Conservation (phyloP, 1,140 invertebrate species). For the Teleopsis dalmanni region DNA sequence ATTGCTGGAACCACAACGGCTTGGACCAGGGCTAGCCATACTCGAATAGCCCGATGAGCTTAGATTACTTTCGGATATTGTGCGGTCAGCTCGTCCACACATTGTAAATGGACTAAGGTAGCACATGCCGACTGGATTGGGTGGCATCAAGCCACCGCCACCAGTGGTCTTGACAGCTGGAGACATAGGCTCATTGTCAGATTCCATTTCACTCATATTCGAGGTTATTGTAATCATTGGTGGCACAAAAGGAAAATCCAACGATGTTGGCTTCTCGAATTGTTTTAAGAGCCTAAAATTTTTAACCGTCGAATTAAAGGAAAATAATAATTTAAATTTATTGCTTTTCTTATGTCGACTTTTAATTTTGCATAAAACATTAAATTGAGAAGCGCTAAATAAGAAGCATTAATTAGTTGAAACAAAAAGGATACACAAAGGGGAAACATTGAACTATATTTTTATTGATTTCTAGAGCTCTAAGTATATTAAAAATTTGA, state of each 20-base stretch:
- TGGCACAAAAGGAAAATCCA: conserved; percentile 58
- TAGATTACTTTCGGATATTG: conserved; percentile 70
- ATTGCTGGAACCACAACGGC: conserved; percentile 67
- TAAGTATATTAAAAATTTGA: too few relatives aligned
- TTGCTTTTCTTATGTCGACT: too few relatives aligned
- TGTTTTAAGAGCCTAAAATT: conserved; percentile 48
- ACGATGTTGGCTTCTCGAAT: conserved; percentile 53
- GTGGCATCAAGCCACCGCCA: conserved; percentile 37
- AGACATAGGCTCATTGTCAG: conserved; percentile 58
- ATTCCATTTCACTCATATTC: conserved; percentile 64
- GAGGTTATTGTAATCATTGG: conserved; percentile 67
- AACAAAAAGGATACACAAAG: too few relatives aligned
- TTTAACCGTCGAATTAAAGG: too few relatives aligned
- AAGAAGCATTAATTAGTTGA: too few relatives aligned
- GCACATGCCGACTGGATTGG: conserved; percentile 51
- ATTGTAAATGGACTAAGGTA: conserved; percentile 70
- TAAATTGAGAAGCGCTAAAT: too few relatives aligned
- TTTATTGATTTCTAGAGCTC: too few relatives aligned
- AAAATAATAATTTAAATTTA: too few relatives aligned
- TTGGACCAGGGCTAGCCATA: conserved; percentile 70
- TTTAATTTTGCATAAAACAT: too few relatives aligned
- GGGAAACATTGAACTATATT: too few relatives aligned
- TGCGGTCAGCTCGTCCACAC: conserved; percentile 57
- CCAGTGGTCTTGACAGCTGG: conserved; percentile 42
- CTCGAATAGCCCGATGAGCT: conserved; percentile 76